Conservation (phyloP, 1,140 invertebrate genomes). For the Polyergus mexicanus region DNA sequence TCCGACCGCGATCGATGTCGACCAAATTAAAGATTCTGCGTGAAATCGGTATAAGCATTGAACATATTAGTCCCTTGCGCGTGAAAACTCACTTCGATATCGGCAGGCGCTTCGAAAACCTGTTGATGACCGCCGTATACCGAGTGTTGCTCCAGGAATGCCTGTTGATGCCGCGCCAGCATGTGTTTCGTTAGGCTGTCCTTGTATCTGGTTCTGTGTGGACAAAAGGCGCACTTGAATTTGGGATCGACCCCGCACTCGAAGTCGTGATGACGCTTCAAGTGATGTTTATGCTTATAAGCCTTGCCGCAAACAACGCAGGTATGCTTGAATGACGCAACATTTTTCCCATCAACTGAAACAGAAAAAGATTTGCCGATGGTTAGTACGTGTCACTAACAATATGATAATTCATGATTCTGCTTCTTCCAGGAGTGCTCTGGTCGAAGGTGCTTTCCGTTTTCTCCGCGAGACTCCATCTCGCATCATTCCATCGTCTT, state of each 20-base stretch:
- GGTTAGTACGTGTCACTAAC: not conserved
- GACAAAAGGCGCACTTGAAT: constrained; percentile 87
- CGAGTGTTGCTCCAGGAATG: constrained; percentile 70
- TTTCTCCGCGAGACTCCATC: constrained; percentile 18
- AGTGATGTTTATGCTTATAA: constrained; percentile 87
- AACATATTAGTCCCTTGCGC: constrained; percentile 52
- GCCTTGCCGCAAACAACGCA: constrained; percentile 86
- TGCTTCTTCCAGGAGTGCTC: constrained; percentile 15
- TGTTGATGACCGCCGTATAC: constrained; percentile 69
- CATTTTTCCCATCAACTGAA: constrained; percentile 67
- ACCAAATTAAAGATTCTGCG: constrained; percentile 61
- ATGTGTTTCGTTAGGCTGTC: constrained; percentile 85
- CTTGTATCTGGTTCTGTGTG: constrained; percentile 87
- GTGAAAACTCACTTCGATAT: constrained; percentile 51
- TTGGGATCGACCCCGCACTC: constrained; percentile 88
- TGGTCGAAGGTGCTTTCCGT: not conserved
- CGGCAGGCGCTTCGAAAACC: constrained; percentile 46
- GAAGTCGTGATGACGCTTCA: constrained; percentile 87
- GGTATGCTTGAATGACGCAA: constrained; percentile 68
- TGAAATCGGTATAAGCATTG: constrained; percentile 64
- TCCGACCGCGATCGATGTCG: not conserved
- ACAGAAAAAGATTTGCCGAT: constrained; percentile 60
- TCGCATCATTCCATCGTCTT: constrained; percentile 4
- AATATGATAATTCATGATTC: not conserved
- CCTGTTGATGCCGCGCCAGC: constrained; percentile 78